Evolutionary conservation across 2,113 vertebrate genomes (phyloP).

Genomic region (Crotalus tigris): DNA sequence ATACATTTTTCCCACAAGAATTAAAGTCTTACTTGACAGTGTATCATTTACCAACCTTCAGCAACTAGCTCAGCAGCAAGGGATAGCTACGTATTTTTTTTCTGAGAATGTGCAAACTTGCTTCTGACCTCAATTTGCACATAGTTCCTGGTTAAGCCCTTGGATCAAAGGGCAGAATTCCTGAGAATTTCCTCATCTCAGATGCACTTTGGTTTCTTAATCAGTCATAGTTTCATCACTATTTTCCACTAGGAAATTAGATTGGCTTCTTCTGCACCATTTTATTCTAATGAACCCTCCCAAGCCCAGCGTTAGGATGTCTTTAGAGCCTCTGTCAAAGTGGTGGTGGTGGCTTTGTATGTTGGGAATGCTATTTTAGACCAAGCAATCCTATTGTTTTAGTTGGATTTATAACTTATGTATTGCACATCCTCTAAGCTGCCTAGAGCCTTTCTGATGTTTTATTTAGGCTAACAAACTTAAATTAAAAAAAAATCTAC

Average conservation of each 20-base stretch:
- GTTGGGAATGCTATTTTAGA: not conserved
- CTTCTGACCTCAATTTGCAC: not conserved
- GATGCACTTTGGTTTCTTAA: not conserved
- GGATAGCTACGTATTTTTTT: not conserved
- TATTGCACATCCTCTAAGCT: not conserved
- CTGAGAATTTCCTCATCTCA: not conserved
- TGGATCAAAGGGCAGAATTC: not conserved
- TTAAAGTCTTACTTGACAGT: rapidly evolving
- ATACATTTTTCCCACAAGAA: rapidly evolving
- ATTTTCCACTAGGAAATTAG: not conserved
- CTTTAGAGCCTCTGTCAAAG: not conserved
- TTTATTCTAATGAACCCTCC: not conserved
- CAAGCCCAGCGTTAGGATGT: not conserved
- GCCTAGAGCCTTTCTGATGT: not conserved
- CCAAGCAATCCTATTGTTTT: not conserved
- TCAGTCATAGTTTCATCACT: not conserved
- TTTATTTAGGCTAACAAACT: not conserved
- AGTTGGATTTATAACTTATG: not conserved
- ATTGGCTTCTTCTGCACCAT: not conserved
- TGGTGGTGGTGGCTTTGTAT: not conserved
- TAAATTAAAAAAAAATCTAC: not conserved
- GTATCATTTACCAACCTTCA: not conserved
- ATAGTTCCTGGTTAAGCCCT: not conserved
- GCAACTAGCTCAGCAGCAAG: not conserved
- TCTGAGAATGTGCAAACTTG: not conserved